Percentiles rank a stretch among this genome's conserved stretches.
Evolutionary conservation across 2,113 vertebrate genomes (phyloP).

Genomic region (Euleptes europaea): DNA sequence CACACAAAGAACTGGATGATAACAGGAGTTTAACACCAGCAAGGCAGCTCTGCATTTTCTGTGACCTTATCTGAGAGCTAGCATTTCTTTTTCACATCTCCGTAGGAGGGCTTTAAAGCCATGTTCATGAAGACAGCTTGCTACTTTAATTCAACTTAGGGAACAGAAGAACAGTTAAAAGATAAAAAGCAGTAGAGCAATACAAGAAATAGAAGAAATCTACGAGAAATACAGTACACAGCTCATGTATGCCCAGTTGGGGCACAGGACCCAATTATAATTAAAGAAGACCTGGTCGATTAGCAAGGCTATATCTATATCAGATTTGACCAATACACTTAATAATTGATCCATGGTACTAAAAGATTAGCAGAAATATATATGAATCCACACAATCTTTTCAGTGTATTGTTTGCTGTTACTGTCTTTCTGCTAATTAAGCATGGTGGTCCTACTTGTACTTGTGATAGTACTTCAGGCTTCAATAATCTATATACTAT

Average conservation of each 20-base stretch:
- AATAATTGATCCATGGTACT: background rate
- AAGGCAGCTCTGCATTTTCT: background rate
- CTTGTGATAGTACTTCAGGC: background rate
- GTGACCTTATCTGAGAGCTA: background rate
- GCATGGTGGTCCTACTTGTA: no score
- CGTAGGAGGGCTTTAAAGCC: background rate
- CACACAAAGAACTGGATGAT: background rate
- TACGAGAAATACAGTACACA: background rate
- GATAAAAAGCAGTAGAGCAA: rapidly evolving
- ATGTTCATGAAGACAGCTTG: background rate
- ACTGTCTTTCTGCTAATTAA: background rate
- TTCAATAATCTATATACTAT: background rate
- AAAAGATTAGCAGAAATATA: background rate
- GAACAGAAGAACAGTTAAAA: background rate
- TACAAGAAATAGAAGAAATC: background rate
- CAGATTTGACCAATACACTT: background rate
- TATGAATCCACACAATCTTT: background rate
- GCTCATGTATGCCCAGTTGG: background rate
- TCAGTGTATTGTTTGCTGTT: background rate
- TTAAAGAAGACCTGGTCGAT: background rate
- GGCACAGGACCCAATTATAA: background rate
- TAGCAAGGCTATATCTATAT: background rate
- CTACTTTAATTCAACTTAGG: constrained; percentile 15
- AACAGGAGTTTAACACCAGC: background rate
- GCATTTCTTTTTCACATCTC: background rate